Percentiles rank a stretch among this genome's conserved stretches.
Conservation (phyloP, 2,888 invertebrate species). For the Pristionchus mayeri region DNA sequence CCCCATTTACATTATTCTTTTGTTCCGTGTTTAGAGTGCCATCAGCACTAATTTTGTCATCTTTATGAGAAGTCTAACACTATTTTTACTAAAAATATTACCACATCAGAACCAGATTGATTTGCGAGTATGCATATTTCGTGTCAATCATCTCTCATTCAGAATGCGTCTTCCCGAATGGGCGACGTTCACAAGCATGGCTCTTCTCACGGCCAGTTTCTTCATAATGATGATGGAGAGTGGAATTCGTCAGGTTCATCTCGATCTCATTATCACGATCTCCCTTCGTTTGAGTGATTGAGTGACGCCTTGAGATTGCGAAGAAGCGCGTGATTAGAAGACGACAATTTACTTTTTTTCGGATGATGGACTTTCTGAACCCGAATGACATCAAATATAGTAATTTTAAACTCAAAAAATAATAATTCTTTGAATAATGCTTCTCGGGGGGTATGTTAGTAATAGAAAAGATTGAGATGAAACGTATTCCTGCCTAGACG, state of each 20-base stretch:
- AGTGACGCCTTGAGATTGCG: background rate
- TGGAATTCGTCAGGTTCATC: constrained; percentile 61
- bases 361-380: too few species aligned
- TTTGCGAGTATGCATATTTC: too few species aligned
- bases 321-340: background rate
- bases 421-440: too few species aligned
- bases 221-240: constrained; percentile 62
- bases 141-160: too few species aligned
- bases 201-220: constrained; percentile 57
- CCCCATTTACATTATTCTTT: background rate
- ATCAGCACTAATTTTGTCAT: too few species aligned
- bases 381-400: too few species aligned
- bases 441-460: too few species aligned
- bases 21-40: too few species aligned
- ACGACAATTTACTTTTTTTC: too few species aligned
- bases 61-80: background rate
- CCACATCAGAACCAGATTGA: too few species aligned
- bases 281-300: background rate
- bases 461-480: too few species aligned
- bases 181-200: background rate
- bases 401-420: too few species aligned
- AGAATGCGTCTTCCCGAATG: constrained; percentile 31
- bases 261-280: constrained; percentile 19
- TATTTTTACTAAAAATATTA: background rate
- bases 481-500: constrained; percentile 57